phyloP scores from a whole-genome alignment of 2,797 vertebrate genomes.

The Oryzias sinensis region DNA sequence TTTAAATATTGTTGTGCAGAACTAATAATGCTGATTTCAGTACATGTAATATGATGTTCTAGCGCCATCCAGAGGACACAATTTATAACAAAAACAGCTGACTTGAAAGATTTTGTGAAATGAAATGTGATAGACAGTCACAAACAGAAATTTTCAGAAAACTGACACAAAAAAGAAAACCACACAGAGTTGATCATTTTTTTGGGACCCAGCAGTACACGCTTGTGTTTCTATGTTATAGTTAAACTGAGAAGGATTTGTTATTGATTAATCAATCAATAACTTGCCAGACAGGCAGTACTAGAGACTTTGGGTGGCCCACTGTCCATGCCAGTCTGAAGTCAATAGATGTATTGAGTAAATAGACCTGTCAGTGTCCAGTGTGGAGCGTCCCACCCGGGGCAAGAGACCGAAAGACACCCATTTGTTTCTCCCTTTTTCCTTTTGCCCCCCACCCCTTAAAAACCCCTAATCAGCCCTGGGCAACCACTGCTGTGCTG shows the following conservation, averaged over 20 bases:
- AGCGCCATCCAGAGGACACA: conserved; percentile 38
- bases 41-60: conserved; percentile 9
- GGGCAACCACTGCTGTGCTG: conserved; percentile 41
- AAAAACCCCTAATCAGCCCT: conserved; percentile 27
- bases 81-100: background rate
- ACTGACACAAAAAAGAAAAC: conserved; percentile 1
- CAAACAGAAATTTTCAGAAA: background rate
- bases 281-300: conserved; percentile 59
- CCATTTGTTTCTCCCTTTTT: conserved; percentile 45
- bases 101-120: too few relatives aligned
- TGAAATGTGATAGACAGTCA: background rate
- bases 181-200: conserved; percentile 12
- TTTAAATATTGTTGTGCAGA: too few relatives aligned
- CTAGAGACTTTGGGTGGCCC: conserved; percentile 51
- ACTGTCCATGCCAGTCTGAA: conserved; percentile 33
- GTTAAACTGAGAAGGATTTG: conserved; percentile 36
- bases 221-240: conserved; percentile 20
- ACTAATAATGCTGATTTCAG: background rate
- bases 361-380: conserved; percentile 67
- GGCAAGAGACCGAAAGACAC: conserved; percentile 43
- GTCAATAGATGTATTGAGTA: conserved; percentile 61
- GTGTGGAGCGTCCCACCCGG: conserved; percentile 51
- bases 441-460: conserved; percentile 27
- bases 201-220: conserved; percentile 11
- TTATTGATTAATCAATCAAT: conserved; percentile 54